Conservation (phyloP, 2,797 vertebrate genomes). For the Hafferia zeledoni region DNA sequence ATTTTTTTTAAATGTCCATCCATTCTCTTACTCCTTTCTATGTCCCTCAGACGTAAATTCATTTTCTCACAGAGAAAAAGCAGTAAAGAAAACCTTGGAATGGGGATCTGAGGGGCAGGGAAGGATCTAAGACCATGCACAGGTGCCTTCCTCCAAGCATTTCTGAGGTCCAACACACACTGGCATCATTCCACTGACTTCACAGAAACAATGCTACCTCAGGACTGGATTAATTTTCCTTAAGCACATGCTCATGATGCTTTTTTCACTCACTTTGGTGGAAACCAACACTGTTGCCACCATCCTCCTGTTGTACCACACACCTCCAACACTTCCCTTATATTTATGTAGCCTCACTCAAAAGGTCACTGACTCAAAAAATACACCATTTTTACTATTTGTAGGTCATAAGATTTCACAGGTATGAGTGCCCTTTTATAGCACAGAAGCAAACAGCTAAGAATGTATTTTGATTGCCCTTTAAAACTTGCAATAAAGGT, state of each 20-base stretch:
- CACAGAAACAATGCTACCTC: neutral
- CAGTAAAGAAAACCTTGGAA: neutral
- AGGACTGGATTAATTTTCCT: fast-evolving
- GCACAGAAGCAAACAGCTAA: constrained; percentile 27
- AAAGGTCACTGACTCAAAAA: neutral
- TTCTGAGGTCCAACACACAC: neutral
- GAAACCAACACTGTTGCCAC: neutral
- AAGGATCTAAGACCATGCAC: neutral
- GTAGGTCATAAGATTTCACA: constrained; percentile 57
- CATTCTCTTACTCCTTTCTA: neutral
- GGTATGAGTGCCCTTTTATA: constrained; percentile 54
- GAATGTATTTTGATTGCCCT: constrained; percentile 56
- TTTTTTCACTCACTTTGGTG: neutral
- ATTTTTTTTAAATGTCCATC: neutral
- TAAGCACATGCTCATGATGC: neutral
- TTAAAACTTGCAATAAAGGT: constrained; percentile 64
- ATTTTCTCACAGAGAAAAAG: neutral
- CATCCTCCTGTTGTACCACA: fast-evolving
- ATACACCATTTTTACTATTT: constrained; percentile 9
- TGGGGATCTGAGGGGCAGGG: neutral
- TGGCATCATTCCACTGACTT: neutral
- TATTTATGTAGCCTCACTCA: neutral
- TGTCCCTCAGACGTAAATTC: neutral
- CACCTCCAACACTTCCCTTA: neutral
- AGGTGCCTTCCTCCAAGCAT: neutral